These are phyloP conservation scores for Tamias sibiricus DNA, from an alignment of 2,113 vertebrate species.

Conservation along the genomic window DNA sequence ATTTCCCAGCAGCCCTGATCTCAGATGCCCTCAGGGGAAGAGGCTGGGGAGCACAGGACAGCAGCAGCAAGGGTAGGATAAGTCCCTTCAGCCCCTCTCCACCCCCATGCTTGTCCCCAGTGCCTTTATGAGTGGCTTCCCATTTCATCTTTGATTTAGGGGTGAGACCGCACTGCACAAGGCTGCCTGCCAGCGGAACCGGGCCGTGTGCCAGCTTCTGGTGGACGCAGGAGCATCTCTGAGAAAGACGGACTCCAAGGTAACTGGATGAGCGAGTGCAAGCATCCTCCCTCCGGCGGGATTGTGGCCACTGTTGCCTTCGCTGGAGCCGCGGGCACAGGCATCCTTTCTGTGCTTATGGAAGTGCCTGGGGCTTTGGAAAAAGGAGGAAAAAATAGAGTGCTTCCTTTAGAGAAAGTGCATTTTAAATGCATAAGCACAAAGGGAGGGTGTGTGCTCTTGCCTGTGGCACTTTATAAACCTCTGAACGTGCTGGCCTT, in stretches of 20 bases:
- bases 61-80: neutral
- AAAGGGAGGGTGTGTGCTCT: constrained; percentile 63
- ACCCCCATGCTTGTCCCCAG: neutral
- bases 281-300: constrained; percentile 35
- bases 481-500: neutral
- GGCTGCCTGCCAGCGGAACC: constrained; percentile 93
- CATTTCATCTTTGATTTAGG: constrained; percentile 87
- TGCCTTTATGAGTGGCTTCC: constrained; percentile 77
- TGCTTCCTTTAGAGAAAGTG: constrained; percentile 78
- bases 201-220: constrained; percentile 92
- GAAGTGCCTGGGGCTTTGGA: constrained; percentile 57
- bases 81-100: neutral
- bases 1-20: rapidly evolving
- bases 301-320: neutral
- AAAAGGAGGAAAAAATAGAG: constrained; percentile 81
- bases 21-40: neutral
- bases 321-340: neutral
- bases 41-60: neutral
- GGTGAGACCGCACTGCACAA: constrained; percentile 97
- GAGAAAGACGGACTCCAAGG: constrained; percentile 95
- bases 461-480: constrained; percentile 36
- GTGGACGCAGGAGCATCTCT: constrained; percentile 95
- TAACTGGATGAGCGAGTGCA: constrained; percentile 78
- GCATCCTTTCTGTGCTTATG: constrained; percentile 49
- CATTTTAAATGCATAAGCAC: constrained; percentile 70